These are phyloP conservation scores for Pomatostomus ruficeps DNA, from an alignment of 2,113 vertebrate species.

Conservation along the genomic window DNA sequence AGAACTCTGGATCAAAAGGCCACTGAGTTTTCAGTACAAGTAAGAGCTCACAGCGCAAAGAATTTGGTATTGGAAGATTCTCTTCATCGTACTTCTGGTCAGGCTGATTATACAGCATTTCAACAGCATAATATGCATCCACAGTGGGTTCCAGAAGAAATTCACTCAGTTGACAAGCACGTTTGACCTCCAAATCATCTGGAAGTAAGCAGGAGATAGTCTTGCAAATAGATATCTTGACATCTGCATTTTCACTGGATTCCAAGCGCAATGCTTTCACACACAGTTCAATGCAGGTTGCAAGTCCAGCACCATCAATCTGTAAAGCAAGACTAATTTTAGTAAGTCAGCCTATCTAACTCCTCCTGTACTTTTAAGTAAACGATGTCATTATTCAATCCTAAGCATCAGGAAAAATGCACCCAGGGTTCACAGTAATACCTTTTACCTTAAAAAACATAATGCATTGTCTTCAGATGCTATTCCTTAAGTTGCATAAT, in stretches of 20 bases:
- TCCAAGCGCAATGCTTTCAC: conserved; percentile 88
- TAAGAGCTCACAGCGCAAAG: conserved; percentile 91
- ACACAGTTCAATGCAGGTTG: conserved; percentile 91
- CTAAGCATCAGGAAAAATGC: not conserved
- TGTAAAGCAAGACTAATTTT: conserved; percentile 62
- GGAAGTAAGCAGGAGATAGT: conserved; percentile 94
- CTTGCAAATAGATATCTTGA: conserved; percentile 94
- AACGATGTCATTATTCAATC: not conserved
- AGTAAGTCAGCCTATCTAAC: not conserved
- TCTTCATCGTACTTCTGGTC: conserved; percentile 96
- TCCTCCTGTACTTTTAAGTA: not conserved
- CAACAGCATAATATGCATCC: conserved; percentile 95
- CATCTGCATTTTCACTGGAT: conserved; percentile 82
- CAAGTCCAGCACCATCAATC: conserved; percentile 86
- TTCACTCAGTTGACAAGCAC: conserved; percentile 95
- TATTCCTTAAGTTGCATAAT: not conserved
- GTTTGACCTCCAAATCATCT: conserved; percentile 92
- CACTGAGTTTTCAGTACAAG: conserved; percentile 96
- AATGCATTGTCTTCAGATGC: not conserved
- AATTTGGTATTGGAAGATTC: conserved; percentile 92
- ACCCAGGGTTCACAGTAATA: not conserved
- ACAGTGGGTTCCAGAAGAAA: conserved; percentile 96
- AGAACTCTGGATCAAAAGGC: conserved; percentile 98
- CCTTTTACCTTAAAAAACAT: not conserved
- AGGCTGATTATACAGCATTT: conserved; percentile 94